Base-by-base conservation (phyloP, 2,797 vertebrate species). In the Lutjanus argentimaculatus region DNA sequence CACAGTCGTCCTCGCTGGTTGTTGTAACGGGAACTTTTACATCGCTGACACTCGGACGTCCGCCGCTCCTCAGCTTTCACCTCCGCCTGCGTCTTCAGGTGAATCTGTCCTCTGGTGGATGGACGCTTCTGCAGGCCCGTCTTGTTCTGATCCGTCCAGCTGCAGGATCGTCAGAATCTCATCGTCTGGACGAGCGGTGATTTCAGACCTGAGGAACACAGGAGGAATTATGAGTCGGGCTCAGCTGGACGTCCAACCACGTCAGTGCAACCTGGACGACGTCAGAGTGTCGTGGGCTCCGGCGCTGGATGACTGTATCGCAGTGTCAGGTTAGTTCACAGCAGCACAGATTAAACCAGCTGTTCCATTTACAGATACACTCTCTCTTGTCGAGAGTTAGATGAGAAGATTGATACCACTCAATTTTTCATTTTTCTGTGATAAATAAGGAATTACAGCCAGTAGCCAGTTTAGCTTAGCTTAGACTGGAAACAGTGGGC, bases 241-340 rank as follows among this genome's bases (percentile, higher is more conserved):
- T 6, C 95, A 53, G 83, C 94, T 96, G 72, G 84, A 80, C 0
- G n/a, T 95, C 42, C 82, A 90, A n/a, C 56, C 61, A 0, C 63
- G 81, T 0, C 13, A 19, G 42, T 30, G 80, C 0, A 17, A 22
- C 3, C 70, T 51, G 0, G 92, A 95, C 2, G 90, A 96, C 52
- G 91, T 97, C 80, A 88, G 56, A 0, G 75, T 97, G 86, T 96
- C 93, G 0, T 99, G 97, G 97, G 97, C 98, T 30, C 98, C 98
- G 0, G 83, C 77, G 48, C 92, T 98, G 64, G 80, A 90, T 8
- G 83, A 85, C 51, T 95, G 89, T 67, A 36, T 99, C 9, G 95
- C 97, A 0, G 62, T 98, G 22, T 99, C 98, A 79, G 98, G 98
- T 99, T 76, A n/a, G 91, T 67, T 40, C 1, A 7, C 4, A 59